Conservation (phyloP, 2,113 vertebrate species). For the Phodopus roborovskii region DNA sequence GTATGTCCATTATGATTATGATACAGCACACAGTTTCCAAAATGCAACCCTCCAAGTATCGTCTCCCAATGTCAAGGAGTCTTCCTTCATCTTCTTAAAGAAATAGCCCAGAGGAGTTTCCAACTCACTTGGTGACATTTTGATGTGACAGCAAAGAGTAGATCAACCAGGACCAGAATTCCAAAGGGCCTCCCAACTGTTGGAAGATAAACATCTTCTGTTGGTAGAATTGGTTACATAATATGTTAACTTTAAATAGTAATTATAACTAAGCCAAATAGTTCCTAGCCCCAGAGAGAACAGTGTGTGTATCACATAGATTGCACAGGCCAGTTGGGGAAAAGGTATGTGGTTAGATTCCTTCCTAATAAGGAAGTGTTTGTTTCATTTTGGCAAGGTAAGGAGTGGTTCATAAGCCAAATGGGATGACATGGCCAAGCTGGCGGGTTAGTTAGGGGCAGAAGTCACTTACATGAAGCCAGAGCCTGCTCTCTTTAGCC, state of each 20-base stretch:
- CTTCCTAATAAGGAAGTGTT: not conserved
- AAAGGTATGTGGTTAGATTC: not conserved
- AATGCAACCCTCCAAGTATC: not conserved
- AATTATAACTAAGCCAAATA: not conserved
- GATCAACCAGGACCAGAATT: not conserved
- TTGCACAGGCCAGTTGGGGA: too few species aligned
- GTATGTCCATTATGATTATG: not conserved
- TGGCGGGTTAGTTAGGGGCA: not conserved
- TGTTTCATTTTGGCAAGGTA: not conserved
- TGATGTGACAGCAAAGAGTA: constrained; percentile 6
- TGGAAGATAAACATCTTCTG: constrained; percentile 44
- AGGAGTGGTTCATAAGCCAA: not conserved
- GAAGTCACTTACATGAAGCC: not conserved
- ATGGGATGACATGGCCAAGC: not conserved
- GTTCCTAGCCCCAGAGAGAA: not conserved
- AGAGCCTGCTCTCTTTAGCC: not conserved
- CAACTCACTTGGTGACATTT: not conserved
- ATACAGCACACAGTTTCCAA: not conserved
- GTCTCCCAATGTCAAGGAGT: not conserved
- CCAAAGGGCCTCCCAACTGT: not conserved
- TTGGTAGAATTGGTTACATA: constrained; percentile 39
- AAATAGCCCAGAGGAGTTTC: not conserved
- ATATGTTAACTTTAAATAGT: not conserved
- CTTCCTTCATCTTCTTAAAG: not conserved
- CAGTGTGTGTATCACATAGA: not conserved